phyloP scores from a whole-genome alignment of 2,113 vertebrate genomes.

The Datnioides undecimradiatus region DNA sequence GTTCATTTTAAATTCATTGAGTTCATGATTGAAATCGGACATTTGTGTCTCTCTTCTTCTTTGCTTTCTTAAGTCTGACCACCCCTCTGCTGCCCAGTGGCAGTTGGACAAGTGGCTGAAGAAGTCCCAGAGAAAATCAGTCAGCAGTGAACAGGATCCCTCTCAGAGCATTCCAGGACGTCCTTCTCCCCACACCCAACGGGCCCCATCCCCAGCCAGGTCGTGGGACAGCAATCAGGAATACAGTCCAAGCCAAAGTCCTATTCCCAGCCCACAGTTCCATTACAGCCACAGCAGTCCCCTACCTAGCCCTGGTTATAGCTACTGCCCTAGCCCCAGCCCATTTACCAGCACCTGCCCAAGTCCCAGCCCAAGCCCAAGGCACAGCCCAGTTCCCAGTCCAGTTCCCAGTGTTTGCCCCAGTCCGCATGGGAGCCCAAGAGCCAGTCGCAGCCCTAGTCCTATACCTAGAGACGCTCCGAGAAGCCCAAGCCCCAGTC shows the following conservation, averaged over 20 bases:
- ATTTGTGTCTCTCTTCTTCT: constrained; percentile 11
- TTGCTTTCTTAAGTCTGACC: constrained; percentile 82
- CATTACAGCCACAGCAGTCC: constrained; percentile 85
- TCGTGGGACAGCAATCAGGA: constrained; percentile 80
- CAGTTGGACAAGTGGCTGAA: constrained; percentile 97
- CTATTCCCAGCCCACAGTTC: constrained; percentile 82
- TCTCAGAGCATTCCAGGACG: constrained; percentile 49
- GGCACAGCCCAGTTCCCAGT: constrained; percentile 62
- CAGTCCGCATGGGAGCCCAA: constrained; percentile 76
- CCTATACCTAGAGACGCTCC: constrained; percentile 69
- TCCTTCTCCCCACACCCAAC: constrained; percentile 69
- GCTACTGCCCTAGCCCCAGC: constrained; percentile 81
- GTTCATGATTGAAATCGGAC: neutral
- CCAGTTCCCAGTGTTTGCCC: constrained; percentile 77
- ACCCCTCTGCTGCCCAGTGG: constrained; percentile 91
- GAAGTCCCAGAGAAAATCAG: constrained; percentile 89
- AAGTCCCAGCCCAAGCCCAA: constrained; percentile 66
- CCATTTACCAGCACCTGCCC: constrained; percentile 73
- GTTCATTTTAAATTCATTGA: neutral
- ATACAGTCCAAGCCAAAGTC: constrained; percentile 78
- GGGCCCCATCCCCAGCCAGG: constrained; percentile 79
- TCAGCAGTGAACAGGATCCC: constrained; percentile 83
- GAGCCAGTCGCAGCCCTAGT: constrained; percentile 69
- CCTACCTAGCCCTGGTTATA: constrained; percentile 82
- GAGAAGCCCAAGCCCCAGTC: constrained; percentile 77